These are phyloP conservation scores for Chaetodon auriga DNA, from an alignment of 2,113 vertebrate species.

Conservation along the genomic window DNA sequence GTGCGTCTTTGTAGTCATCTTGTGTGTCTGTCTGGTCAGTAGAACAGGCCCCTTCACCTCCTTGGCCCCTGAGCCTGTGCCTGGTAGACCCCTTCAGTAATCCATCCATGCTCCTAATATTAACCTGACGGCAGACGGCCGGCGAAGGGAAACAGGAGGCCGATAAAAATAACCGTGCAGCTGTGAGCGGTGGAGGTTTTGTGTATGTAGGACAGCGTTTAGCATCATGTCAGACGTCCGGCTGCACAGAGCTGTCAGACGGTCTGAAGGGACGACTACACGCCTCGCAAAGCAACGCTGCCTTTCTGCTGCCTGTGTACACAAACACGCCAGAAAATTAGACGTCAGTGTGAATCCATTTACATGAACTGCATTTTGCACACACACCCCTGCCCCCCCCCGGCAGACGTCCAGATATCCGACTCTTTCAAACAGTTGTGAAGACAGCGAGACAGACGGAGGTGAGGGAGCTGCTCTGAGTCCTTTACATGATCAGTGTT, in stretches of 20 bases:
- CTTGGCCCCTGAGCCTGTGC: background rate
- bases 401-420: conserved; percentile 11
- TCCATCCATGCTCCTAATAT: conserved; percentile 33
- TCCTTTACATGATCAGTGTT: conserved; percentile 23
- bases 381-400: background rate
- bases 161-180: conserved; percentile 40
- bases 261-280: conserved; percentile 32
- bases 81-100: background rate
- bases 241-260: conserved; percentile 40
- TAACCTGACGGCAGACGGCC: conserved; percentile 37
- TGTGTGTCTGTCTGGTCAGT: no score
- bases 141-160: background rate
- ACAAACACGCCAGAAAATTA: conserved; percentile 50
- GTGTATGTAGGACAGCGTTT: conserved; percentile 28
- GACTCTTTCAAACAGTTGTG: background rate
- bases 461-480: conserved; percentile 22
- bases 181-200: conserved; percentile 5
- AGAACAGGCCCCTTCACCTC: background rate
- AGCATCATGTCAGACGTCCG: conserved; percentile 3
- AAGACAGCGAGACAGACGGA: background rate
- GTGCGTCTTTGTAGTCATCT: no score
- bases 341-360: conserved; percentile 43
- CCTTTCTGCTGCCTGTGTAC: background rate
- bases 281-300: conserved; percentile 23
- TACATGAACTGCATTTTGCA: conserved; percentile 40